A percentile compares a stretch with the other conserved stretches of the same genome.
phyloP scores from a whole-genome alignment of 2,797 vertebrate species.

The Esox lucius region DNA sequence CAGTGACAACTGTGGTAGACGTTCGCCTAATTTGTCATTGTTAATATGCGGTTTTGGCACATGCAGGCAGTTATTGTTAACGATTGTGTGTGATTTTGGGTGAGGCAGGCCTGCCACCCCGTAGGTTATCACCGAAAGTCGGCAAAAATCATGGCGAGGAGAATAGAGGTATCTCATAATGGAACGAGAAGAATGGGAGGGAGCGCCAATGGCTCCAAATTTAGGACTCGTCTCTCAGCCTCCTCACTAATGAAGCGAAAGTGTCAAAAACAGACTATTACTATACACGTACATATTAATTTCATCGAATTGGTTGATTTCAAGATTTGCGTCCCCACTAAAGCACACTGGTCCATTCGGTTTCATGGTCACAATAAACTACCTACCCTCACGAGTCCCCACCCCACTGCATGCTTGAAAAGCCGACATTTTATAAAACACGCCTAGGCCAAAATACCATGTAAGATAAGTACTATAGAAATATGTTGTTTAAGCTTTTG shows the following conservation, averaged over 20 bases:
- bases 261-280: slow-evolving; percentile 37
- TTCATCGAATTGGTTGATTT: neutral
- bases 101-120: neutral
- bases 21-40: slow-evolving; percentile 15
- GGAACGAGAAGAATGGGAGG: slow-evolving; percentile 62
- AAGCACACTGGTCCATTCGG: neutral
- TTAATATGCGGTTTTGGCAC: neutral
- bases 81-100: slow-evolving; percentile 23
- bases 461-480: too few relatives aligned
- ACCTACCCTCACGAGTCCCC: neutral
- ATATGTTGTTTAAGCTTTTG: neutral
- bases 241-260: slow-evolving; percentile 42
- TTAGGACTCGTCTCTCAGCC: slow-evolving; percentile 62
- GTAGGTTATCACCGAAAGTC: slow-evolving; percentile 31
- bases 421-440: neutral
- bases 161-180: slow-evolving; percentile 55
- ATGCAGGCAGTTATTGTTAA: neutral
- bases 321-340: neutral
- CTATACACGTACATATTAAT: slow-evolving; percentile 29
- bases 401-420: neutral
- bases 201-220: slow-evolving; percentile 56
- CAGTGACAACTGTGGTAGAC: slow-evolving; percentile 15
- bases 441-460: neutral
- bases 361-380: neutral
- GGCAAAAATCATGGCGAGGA: slow-evolving; percentile 62